Base-by-base conservation (phyloP, 2,888 invertebrate genomes). In the Phortica magna region DNA sequence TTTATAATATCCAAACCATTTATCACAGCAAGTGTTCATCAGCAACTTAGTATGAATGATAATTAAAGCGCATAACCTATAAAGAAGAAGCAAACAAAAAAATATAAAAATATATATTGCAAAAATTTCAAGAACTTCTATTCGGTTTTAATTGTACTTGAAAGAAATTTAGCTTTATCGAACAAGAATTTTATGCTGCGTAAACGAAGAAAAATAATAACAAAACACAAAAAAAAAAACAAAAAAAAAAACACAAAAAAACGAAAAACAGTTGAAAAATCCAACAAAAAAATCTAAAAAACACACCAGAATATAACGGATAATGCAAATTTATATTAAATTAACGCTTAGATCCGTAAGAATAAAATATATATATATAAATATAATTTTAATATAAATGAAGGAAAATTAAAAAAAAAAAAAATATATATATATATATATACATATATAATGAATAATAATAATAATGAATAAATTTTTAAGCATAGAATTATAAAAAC, bases 391-490 rank as follows among this genome's bases (percentile, higher is more conserved):
- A 79, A 82, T 77, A 87, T 83, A 80, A 78, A 85, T 83, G 84
- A 79, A 77, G 85, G 84, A 84, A 86, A 88, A 84, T 84, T 87
- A 88, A 82, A 78, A 79, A 84, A 76, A 55, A 55, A 17, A 17
- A 61, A 22, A 1, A 61, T 22, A 61, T 61, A 61, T 22, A 61
- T 61, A 61, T 22, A 17, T 59, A 59, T 61, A 61, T 61, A 61
- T 61, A 61, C 22, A 61, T 22, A 61, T 61, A 61, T 22, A 61
- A 61, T 61, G 22, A 59, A 17, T 61, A 22, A 61, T 61, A 55
- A 55, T 55, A 22, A 19, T 61, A 22, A 61, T 22, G 61, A 61
- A 22, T 61, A 61, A 0, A 61, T 61, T 61, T 61, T 61, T 61
- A 61, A 61, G 61, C 61, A 22, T 61, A 61, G 61, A 61, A 61